Evolutionary conservation across 2,113 vertebrate genomes (phyloP).

Genomic region (Maccullochella peelii): DNA sequence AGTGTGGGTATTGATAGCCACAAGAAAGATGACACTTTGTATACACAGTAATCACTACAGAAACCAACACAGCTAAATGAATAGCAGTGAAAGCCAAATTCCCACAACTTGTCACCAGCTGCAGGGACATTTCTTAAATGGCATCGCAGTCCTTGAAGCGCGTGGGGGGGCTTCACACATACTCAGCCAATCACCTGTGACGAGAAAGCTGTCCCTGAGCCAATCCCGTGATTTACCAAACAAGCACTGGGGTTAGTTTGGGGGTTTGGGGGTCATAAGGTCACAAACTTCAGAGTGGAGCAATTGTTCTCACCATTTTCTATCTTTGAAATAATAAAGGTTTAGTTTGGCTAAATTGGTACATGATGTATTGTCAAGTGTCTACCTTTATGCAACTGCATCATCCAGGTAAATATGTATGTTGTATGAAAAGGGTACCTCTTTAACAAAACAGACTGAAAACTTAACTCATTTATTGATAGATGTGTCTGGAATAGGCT

Average conservation of each 20-base stretch:
- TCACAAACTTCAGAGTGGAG: conserved; percentile 7
- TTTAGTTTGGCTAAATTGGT: background rate
- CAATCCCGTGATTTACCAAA: conserved; percentile 38
- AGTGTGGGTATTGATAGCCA: background rate
- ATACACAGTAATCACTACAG: background rate
- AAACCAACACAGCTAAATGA: background rate
- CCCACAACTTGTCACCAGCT: conserved; percentile 41
- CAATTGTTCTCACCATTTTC: background rate
- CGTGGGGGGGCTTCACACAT: conserved; percentile 9
- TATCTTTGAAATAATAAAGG: background rate
- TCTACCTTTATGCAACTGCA: background rate
- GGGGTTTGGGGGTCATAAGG: conserved; percentile 7
- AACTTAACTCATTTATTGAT: background rate
- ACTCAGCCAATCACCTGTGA: conserved; percentile 62
- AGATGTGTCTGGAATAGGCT: background rate
- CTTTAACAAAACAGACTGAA: background rate
- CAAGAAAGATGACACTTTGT: background rate
- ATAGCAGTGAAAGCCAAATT: conserved; percentile 21
- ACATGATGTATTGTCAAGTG: background rate
- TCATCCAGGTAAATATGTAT: background rate
- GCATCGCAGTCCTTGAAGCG: conserved; percentile 33
- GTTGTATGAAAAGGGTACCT: background rate
- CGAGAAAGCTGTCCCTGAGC: conserved; percentile 13
- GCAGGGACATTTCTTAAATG: conserved; percentile 69
- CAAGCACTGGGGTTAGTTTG: background rate